Conservation (phyloP, 2,888 invertebrate species). For the Pristionchus arcanus region DNA sequence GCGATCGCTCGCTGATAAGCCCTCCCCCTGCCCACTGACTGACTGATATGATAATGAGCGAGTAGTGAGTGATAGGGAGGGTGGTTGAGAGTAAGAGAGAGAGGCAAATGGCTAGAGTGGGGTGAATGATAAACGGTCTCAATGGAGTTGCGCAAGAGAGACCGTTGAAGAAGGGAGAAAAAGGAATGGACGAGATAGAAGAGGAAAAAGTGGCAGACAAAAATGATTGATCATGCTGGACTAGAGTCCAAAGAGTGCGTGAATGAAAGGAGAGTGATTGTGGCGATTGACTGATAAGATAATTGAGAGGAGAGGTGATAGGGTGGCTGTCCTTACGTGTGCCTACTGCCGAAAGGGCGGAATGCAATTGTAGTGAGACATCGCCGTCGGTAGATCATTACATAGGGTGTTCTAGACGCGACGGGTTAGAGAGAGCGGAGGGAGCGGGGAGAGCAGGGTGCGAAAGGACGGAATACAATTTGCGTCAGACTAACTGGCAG, state of each 20-base stretch:
- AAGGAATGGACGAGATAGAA: neutral
- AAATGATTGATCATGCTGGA: conserved; percentile 16
- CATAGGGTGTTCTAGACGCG: too few species aligned
- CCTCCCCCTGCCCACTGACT: conserved; percentile 12
- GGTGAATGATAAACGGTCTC: neutral
- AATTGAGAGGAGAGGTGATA: neutral
- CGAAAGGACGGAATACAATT: neutral
- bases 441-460: too few species aligned
- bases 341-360: neutral
- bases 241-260: conserved; percentile 36
- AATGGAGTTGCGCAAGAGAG: neutral
- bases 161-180: neutral
- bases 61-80: conserved; percentile 35
- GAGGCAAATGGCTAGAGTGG: neutral
- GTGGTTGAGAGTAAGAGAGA: neutral
- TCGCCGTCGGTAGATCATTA: too few species aligned
- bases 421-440: too few species aligned
- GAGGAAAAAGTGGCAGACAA: neutral
- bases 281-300: neutral
- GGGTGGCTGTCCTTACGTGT: neutral
- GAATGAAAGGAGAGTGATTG: neutral
- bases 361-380: neutral
- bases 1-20: neutral
- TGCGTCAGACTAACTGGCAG: neutral
- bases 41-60: conserved; percentile 14